These are phyloP conservation scores for Lucilia sericata DNA, from an alignment of 1,140 invertebrate genomes.

Conservation along the genomic window DNA sequence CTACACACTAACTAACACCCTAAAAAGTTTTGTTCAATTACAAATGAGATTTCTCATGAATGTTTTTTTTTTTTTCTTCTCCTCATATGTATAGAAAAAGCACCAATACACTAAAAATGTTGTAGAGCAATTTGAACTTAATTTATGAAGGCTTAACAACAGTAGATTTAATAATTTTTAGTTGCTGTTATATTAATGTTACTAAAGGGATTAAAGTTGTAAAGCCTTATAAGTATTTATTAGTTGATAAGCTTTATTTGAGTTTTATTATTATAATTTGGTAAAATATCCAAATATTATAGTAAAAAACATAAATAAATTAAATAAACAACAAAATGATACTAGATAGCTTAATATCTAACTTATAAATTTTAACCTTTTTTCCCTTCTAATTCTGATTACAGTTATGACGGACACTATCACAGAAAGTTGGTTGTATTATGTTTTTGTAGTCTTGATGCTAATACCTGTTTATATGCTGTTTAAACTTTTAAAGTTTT, in stretches of 20 bases:
- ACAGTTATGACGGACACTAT: slow-evolving; percentile 66
- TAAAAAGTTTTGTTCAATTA: background rate
- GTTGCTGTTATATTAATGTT: no score
- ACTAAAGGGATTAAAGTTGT: no score
- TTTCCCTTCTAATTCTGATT: background rate
- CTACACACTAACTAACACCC: background rate
- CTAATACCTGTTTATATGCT: slow-evolving; percentile 67
- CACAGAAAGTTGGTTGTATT: slow-evolving; percentile 65
- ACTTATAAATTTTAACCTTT: background rate
- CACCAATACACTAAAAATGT: background rate
- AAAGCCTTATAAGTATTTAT: no score
- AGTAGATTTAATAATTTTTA: background rate
- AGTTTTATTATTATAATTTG: no score
- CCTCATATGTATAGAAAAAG: background rate
- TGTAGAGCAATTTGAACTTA: background rate
- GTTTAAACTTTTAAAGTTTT: slow-evolving; percentile 67
- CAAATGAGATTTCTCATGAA: background rate
- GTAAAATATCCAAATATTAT: no score
- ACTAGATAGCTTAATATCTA: no score
- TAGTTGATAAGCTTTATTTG: no score
- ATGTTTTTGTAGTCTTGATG: slow-evolving; percentile 64
- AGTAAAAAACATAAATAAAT: no score
- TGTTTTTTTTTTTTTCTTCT: no score
- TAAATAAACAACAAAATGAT: no score
- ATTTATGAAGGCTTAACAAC: background rate